Conservation (phyloP, 2,888 invertebrate genomes). For the Malacosoma neustria region DNA sequence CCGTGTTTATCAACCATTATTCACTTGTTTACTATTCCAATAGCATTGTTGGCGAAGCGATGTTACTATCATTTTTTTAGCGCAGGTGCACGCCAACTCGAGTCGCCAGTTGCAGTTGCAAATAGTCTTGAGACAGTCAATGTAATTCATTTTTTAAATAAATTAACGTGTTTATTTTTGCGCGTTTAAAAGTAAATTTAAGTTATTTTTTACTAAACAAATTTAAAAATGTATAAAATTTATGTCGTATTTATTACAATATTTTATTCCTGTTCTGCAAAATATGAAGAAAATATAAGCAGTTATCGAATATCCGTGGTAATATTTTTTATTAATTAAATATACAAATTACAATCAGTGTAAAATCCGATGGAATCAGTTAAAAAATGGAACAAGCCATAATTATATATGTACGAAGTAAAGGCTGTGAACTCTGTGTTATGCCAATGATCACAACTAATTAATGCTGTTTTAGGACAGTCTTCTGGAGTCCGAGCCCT, state of each 20-base stretch:
- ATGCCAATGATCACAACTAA: too few relatives aligned
- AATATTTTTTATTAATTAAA: conserved; percentile 17
- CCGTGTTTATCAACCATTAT: conserved; percentile 12
- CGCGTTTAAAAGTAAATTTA: not conserved
- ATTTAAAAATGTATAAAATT: not conserved
- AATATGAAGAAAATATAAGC: not conserved
- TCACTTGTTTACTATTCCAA: conserved; percentile 8
- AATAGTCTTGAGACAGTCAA: not conserved
- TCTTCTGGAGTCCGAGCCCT: too few relatives aligned
- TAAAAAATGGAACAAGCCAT: too few relatives aligned
- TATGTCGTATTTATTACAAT: not conserved
- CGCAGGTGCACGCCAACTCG: not conserved
- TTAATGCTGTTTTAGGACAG: too few relatives aligned
- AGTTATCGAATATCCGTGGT: conserved; percentile 47
- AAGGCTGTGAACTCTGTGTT: too few relatives aligned
- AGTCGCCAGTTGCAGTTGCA: not conserved
- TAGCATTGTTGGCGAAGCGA: not conserved
- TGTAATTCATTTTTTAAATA: not conserved
- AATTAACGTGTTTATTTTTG: not conserved
- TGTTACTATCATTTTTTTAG: not conserved
- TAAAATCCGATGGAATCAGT: too few relatives aligned
- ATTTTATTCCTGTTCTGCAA: not conserved
- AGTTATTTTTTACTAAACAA: not conserved
- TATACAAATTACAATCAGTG: too few relatives aligned
- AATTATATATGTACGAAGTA: too few relatives aligned